phyloP scores from a whole-genome alignment of 1,140 invertebrate species.

The Mizuhopecten yessoensis region DNA sequence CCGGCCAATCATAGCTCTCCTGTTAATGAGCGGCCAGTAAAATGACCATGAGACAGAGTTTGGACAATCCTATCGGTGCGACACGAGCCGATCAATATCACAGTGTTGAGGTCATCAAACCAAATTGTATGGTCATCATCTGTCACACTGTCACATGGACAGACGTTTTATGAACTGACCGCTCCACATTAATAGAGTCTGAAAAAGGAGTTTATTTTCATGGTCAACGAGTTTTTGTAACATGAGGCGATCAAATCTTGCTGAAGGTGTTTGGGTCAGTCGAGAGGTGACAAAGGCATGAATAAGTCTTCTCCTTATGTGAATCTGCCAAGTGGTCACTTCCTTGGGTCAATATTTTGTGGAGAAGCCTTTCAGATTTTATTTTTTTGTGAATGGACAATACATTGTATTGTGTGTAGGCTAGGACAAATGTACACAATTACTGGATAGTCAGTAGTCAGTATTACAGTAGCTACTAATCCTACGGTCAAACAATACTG shows the following conservation, averaged over 20 bases:
- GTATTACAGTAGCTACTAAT: background rate
- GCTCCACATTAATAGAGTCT: background rate
- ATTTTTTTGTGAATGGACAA: background rate
- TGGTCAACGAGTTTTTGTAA: background rate
- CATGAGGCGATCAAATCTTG: slow-evolving; percentile 11
- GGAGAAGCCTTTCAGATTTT: background rate
- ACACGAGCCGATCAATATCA: background rate
- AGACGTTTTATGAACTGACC: slow-evolving; percentile 33
- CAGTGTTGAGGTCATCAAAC: background rate
- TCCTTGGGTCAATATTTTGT: background rate
- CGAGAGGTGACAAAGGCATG: background rate
- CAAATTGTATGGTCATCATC: background rate
- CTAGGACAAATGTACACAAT: background rate
- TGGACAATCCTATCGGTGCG: background rate
- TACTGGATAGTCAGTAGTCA: background rate
- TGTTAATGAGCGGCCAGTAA: background rate
- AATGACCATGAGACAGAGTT: background rate
- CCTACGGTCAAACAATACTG: background rate
- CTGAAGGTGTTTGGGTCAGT: slow-evolving; percentile 5
- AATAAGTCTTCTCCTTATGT: background rate
- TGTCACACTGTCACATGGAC: background rate
- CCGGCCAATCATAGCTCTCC: background rate
- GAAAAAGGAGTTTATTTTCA: background rate
- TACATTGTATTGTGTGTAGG: background rate
- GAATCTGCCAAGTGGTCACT: background rate